phyloP scores from a whole-genome alignment of 2,113 vertebrate genomes.

The Pardalotus punctatus region DNA sequence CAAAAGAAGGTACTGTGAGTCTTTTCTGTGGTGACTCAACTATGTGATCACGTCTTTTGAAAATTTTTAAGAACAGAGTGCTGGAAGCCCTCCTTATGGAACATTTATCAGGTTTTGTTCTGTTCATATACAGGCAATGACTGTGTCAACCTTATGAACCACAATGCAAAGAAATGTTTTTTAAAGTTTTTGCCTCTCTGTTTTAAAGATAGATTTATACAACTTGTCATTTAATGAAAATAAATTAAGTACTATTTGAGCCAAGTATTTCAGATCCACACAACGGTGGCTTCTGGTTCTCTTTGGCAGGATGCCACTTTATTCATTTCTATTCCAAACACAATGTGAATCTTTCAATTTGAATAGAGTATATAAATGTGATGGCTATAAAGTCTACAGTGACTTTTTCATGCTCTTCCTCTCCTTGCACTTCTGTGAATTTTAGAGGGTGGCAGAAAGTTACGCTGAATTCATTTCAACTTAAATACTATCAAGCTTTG shows the following conservation, averaged over 20 bases:
- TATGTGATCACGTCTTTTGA: slow-evolving; percentile 16
- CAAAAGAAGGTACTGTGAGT: slow-evolving; percentile 36
- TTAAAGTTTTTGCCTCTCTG: slow-evolving; percentile 33
- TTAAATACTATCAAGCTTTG: not conserved
- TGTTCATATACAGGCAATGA: slow-evolving; percentile 30
- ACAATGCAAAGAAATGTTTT: slow-evolving; percentile 55
- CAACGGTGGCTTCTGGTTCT: slow-evolving; percentile 67
- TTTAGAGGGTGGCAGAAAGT: not conserved
- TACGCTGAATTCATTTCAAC: not conserved
- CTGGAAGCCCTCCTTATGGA: slow-evolving; percentile 16
- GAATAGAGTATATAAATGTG: slow-evolving; percentile 42
- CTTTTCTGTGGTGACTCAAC: slow-evolving; percentile 37
- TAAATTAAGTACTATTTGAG: slow-evolving; percentile 74
- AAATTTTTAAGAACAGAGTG: slow-evolving; percentile 33
- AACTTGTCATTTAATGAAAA: slow-evolving; percentile 73
- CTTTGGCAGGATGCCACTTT: slow-evolving; percentile 70
- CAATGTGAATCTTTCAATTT: slow-evolving; percentile 75
- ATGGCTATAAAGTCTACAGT: slow-evolving; percentile 44
- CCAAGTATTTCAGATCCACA: slow-evolving; percentile 73
- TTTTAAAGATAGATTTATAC: slow-evolving; percentile 73
- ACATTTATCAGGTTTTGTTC: slow-evolving; percentile 50
- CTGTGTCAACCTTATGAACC: slow-evolving; percentile 10
- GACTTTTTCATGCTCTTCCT: slow-evolving; percentile 45
- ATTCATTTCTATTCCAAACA: slow-evolving; percentile 75
- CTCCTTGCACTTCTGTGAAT: not conserved